Conservation (phyloP, 1,140 invertebrate species). For the Scylla paramamosain region DNA sequence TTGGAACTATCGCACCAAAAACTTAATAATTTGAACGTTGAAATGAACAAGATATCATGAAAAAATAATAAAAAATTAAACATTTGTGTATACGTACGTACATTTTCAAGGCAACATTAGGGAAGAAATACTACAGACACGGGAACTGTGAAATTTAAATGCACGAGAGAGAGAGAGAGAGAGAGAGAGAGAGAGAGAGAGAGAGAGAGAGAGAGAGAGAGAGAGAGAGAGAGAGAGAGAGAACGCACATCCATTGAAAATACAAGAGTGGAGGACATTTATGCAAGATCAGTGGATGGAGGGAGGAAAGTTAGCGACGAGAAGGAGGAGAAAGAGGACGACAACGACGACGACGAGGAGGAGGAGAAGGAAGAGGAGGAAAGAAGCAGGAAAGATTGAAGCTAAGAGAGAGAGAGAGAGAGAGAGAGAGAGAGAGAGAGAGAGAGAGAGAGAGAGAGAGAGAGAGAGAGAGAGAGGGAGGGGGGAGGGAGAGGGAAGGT, state of each 20-base stretch:
- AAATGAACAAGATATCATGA: too few relatives aligned
- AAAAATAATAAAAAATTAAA: too few relatives aligned
- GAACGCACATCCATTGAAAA: neutral
- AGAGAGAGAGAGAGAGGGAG: neutral
- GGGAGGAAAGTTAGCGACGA: neutral
- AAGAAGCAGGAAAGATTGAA: neutral
- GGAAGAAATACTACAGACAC: too few relatives aligned
- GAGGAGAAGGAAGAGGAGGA: neutral
- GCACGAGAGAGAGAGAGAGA: neutral
- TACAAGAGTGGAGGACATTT: neutral
- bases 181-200: too few relatives aligned
- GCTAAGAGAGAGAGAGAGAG: neutral
- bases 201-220: neutral
- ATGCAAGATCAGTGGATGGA: neutral
- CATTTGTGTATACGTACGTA: too few relatives aligned
- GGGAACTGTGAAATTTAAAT: too few relatives aligned
- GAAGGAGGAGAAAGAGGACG: neutral
- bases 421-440: conserved; percentile 39
- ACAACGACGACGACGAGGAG: neutral
- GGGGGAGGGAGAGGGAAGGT: neutral
- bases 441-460: neutral
- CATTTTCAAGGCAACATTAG: too few relatives aligned
- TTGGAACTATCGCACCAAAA: neutral
- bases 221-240: conserved; percentile 40
- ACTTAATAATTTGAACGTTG: too few relatives aligned